Evolutionary conservation across 2,888 invertebrate genomes (phyloP).

Genomic region (Sericinus montela): DNA sequence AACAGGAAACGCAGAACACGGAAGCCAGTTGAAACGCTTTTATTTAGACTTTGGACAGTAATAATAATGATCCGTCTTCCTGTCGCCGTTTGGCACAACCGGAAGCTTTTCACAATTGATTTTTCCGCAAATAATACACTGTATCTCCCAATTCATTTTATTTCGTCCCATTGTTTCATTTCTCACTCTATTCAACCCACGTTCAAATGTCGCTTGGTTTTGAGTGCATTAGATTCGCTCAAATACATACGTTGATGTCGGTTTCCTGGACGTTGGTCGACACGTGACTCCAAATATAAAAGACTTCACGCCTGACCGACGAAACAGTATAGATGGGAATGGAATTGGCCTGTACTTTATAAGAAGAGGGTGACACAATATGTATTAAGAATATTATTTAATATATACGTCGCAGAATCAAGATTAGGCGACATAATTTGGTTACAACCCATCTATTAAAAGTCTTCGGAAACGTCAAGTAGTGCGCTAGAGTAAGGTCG

Average conservation of each 20-base stretch:
- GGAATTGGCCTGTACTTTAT: constrained; percentile 71
- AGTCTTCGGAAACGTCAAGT: no score
- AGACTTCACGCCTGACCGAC: constrained; percentile 73
- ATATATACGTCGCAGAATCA: no score
- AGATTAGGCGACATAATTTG: no score
- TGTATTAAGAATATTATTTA: background rate
- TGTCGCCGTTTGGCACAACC: constrained; percentile 53
- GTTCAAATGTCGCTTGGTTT: constrained; percentile 56
- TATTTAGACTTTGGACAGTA: constrained; percentile 54
- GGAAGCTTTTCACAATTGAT: constrained; percentile 72
- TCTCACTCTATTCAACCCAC: constrained; percentile 34
- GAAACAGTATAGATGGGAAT: constrained; percentile 66
- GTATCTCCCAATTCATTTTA: constrained; percentile 45
- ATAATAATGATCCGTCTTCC: constrained; percentile 72
- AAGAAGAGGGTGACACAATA: constrained; percentile 53
- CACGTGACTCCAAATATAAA: constrained; percentile 75
- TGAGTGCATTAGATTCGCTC: constrained; percentile 76
- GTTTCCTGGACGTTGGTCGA: constrained; percentile 69
- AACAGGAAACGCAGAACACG: constrained; percentile 48
- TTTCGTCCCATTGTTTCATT: constrained; percentile 32
- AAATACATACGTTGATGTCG: constrained; percentile 59
- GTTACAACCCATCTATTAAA: no score
- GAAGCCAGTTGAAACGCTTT: constrained; percentile 55
- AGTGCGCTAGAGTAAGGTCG: no score
- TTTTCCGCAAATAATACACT: constrained; percentile 73